phyloP scores from a whole-genome alignment of 2,113 vertebrate genomes.

The Setophaga petechia region DNA sequence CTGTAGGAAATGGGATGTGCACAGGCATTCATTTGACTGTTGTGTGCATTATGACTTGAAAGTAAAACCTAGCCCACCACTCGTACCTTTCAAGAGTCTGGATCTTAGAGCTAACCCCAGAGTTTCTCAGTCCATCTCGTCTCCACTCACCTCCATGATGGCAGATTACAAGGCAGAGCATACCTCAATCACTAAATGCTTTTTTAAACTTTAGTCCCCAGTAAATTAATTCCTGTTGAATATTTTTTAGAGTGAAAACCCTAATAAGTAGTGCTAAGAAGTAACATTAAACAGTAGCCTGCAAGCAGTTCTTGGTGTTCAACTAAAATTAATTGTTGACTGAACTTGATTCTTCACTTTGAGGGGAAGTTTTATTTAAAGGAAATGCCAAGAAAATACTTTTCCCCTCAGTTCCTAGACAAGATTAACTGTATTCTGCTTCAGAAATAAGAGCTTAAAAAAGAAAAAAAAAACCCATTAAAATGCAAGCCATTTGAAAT shows the following conservation, averaged over 20 bases:
- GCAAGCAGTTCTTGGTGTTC: background rate
- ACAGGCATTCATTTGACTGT: background rate
- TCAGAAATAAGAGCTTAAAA: background rate
- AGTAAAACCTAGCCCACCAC: background rate
- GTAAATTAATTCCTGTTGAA: background rate
- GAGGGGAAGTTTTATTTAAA: background rate
- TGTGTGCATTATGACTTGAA: background rate
- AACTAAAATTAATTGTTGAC: background rate
- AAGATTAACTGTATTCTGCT: background rate
- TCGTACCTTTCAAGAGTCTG: background rate
- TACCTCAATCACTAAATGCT: background rate
- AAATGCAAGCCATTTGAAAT: background rate
- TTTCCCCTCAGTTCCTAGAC: background rate
- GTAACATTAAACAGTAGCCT: background rate
- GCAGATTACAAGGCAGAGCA: background rate
- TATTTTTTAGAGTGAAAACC: background rate
- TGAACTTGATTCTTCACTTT: background rate
- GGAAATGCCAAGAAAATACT: background rate
- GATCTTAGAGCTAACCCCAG: background rate
- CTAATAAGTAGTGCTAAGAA: background rate
- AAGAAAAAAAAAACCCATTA: background rate
- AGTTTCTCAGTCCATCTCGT: background rate
- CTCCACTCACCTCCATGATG: background rate
- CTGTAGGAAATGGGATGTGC: background rate
- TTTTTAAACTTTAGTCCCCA: background rate